Evolutionary conservation across 1,140 invertebrate genomes (phyloP), one percentile per base, ranked within the genome.

Genomic region (Trichonephila clavata): DNA sequence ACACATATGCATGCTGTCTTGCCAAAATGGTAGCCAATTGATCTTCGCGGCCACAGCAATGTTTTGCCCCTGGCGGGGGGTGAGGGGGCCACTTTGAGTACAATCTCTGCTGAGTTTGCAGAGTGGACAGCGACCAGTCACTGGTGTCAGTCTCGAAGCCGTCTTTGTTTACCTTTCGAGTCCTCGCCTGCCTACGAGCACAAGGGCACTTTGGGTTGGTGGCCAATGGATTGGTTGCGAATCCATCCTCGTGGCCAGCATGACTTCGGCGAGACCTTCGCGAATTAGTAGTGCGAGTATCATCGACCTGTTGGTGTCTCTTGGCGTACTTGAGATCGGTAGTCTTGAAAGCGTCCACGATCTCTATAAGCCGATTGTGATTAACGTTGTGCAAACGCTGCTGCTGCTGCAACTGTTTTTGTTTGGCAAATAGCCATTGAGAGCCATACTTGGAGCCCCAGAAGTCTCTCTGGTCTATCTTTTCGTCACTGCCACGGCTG

Each of bases 371-470:
- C 27, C 59, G 60, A 27, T 84, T 80, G 43, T 80, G 83, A 27
- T 59, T 43, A 21, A 27, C 2, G 6, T 86, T 86, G 1, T 59
- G 43, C 18, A 32, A 59, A 13, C 20, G 84, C 59, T 86, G 84
- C n/a, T 59, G 43, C 5, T 65, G 90, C 2, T 27, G 57, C 24
- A 59, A 24, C 24, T 43, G 18, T 18, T 92, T 86, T 16, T 86
- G 63, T 65, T 93, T 93, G 20, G 91, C 91, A 27, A 93, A 93
- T n/a, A 93, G 57, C 91, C 91, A 93, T n/a, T 93, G 91, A 8
- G 91, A 93, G 10, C 91, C 91, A 50, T 93, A 93, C 24, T 77
- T 93, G 24, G 91, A 93, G 20, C 91, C 91, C 91, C 91, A 93
- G 68, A 93, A 93, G 32, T 93, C 91, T 16, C 91, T 68, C 43